A percentile compares a stretch with the other conserved stretches of the same genome.
These are phyloP conservation scores for Procavia capensis DNA, from an alignment of 2,113 vertebrate species.

Conservation along the genomic window DNA sequence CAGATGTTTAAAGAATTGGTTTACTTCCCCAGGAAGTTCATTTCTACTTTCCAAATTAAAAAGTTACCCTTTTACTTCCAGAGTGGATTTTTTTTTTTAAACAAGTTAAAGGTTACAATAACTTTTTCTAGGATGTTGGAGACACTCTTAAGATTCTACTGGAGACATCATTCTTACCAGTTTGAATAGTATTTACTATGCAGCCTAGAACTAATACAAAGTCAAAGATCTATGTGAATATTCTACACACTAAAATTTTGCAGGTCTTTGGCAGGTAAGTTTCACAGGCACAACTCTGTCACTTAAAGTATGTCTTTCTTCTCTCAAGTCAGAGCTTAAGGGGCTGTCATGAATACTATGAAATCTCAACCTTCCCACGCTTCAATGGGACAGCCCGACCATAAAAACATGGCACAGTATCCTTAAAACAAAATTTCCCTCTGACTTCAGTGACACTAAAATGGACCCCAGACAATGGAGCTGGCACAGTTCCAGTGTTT, in stretches of 20 bases:
- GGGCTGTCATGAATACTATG: neutral
- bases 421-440: conserved; percentile 50
- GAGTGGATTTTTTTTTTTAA: neutral
- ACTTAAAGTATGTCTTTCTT: conserved; percentile 15
- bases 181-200: neutral
- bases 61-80: neutral
- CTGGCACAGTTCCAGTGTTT: conserved; percentile 22
- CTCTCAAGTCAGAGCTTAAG: conserved; percentile 9
- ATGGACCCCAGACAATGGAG: conserved; percentile 51
- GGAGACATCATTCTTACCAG: neutral
- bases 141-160: conserved; percentile 40
- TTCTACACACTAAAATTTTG: neutral
- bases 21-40: neutral
- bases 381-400: neutral
- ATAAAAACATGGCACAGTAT: neutral
- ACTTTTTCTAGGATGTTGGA: neutral
- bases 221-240: neutral
- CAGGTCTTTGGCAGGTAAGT: neutral
- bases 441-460: conserved; percentile 67
- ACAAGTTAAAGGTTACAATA: neutral
- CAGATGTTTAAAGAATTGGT: neutral
- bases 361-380: conserved; percentile 66
- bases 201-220: neutral
- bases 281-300: neutral
- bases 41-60: conserved; percentile 6